phyloP scores from a whole-genome alignment of 2,888 invertebrate species.

The Mythimna albipuncta region DNA sequence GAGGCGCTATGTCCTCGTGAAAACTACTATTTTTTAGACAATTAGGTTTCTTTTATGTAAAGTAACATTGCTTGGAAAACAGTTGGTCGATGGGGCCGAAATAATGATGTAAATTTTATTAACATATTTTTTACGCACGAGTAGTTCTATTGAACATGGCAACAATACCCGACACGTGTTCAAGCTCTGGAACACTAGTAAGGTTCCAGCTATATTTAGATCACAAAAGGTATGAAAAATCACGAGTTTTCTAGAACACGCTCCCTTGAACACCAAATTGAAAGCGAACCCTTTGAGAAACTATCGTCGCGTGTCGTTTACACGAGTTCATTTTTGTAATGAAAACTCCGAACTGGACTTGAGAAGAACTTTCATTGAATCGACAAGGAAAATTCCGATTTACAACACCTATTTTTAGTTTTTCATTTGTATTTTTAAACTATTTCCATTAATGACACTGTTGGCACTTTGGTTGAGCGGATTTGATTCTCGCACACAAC shows the following conservation, averaged over 20 bases:
- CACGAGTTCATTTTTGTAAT: not conserved
- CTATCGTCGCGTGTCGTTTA: conserved; percentile 9
- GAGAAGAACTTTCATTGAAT: not conserved
- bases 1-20: no score
- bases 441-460: no score
- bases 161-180: not conserved
- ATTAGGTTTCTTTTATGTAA: no score
- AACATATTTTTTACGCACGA: not conserved
- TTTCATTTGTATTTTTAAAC: no score
- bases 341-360: conserved; percentile 15
- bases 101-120: no score
- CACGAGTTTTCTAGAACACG: not conserved
- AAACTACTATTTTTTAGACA: no score
- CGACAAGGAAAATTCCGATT: no score
- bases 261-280: conserved; percentile 2
- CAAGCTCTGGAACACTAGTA: not conserved
- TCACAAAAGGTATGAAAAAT: conserved; percentile 2
- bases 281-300: conserved; percentile 23
- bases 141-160: not conserved
- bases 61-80: no score
- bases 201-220: not conserved
- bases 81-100: no score
- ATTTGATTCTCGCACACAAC: no score
- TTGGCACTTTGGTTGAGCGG: no score
- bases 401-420: no score